Percentiles rank a stretch among this genome's conserved stretches.
phyloP scores from a whole-genome alignment of 2,113 vertebrate species.

The Zosterops pallidus region DNA sequence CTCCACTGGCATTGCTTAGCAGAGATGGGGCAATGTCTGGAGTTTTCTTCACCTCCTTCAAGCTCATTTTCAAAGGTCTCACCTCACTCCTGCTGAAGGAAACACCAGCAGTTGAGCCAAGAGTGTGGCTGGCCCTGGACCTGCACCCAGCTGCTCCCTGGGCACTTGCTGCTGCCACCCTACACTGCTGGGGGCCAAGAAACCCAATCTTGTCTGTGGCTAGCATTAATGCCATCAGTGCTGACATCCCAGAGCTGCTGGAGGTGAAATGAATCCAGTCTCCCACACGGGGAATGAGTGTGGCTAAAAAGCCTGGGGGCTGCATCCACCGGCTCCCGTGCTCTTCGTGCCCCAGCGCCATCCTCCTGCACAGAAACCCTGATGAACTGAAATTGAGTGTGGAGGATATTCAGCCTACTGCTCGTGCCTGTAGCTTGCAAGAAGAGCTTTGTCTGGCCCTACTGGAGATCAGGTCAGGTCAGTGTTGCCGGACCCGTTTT shows the following conservation, averaged over 20 bases:
- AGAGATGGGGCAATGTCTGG: background rate
- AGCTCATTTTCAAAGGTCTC: background rate
- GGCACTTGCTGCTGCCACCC: background rate
- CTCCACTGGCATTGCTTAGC: background rate
- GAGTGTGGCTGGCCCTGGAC: background rate
- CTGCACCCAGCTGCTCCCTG: accelerated
- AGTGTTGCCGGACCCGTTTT: background rate
- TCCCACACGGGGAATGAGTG: background rate
- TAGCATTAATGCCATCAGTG: background rate
- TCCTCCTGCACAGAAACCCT: background rate
- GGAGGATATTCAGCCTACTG: background rate
- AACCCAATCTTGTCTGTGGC: background rate
- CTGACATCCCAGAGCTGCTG: background rate
- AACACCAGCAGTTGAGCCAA: accelerated
- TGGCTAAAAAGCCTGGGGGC: background rate
- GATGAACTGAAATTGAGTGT: accelerated
- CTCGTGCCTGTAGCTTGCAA: background rate
- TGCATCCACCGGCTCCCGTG: accelerated
- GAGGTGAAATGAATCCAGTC: background rate
- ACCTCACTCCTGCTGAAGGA: background rate
- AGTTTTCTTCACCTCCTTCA: background rate
- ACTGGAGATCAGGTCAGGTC: background rate
- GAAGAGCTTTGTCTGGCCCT: background rate
- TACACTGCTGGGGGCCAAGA: accelerated
- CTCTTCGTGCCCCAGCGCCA: accelerated